phyloP scores from a whole-genome alignment of 2,797 vertebrate species.

The Spizella passerina region DNA sequence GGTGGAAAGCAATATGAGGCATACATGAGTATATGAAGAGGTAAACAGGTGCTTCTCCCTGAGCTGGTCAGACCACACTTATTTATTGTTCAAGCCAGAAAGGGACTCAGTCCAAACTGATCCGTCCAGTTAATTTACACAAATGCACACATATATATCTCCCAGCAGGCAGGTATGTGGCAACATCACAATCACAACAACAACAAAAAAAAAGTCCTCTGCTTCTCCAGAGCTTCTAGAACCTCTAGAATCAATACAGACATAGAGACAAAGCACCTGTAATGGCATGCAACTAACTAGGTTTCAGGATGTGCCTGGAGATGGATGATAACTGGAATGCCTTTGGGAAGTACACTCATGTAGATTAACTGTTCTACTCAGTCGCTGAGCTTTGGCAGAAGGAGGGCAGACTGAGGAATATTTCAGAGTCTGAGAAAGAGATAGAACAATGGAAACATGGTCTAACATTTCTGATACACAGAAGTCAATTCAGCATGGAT shows the following conservation, averaged over 20 bases:
- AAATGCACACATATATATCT: background rate
- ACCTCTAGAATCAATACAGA: background rate
- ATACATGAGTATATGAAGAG: background rate
- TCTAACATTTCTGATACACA: background rate
- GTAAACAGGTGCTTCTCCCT: rapidly evolving
- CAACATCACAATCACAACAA: background rate
- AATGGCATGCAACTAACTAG: background rate
- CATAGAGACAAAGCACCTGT: background rate
- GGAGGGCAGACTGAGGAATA: background rate
- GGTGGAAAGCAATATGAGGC: background rate
- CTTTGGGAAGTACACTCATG: background rate
- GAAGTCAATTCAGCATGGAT: background rate
- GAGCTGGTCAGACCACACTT: background rate
- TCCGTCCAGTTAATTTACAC: background rate
- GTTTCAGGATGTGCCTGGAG: background rate
- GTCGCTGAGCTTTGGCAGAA: background rate
- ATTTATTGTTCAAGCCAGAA: background rate
- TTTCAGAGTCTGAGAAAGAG: background rate
- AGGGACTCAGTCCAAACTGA: background rate
- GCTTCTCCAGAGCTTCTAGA: background rate
- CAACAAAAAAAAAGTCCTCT: background rate
- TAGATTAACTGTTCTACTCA: background rate
- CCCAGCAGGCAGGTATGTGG: background rate
- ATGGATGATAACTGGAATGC: background rate
- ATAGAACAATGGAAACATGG: background rate